phyloP scores from a whole-genome alignment of 2,797 vertebrate species.

The Nyctalus aviator region DNA sequence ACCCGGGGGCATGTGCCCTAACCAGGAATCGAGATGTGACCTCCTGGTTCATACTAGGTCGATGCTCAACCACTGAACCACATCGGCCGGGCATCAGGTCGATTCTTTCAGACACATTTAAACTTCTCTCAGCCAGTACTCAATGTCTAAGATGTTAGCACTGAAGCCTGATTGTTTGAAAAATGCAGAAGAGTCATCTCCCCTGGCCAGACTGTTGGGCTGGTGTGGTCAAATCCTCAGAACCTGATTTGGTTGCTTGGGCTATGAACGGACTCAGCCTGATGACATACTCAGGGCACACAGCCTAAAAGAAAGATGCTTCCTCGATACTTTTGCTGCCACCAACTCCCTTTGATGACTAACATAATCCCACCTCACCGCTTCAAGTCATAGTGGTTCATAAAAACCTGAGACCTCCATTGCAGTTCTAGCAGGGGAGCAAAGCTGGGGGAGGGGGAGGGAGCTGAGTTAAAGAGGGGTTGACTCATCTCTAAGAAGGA shows the following conservation, averaged over 20 bases:
- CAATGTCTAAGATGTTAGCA: not conserved
- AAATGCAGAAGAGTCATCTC: not conserved
- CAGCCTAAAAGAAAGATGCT: not conserved
- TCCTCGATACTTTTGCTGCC: not conserved
- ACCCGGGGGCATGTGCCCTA: too few species aligned
- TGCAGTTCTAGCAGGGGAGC: not conserved
- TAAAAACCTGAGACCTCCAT: not conserved
- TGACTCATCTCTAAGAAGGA: not conserved
- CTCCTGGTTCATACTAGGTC: too few species aligned
- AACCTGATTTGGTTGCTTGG: not conserved
- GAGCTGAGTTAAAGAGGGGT: not conserved
- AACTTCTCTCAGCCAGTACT: not conserved
- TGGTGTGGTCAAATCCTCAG: not conserved
- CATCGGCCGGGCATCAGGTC: not conserved
- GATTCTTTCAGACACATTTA: constrained; percentile 1
- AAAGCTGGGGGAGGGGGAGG: not conserved
- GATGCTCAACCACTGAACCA: too few species aligned
- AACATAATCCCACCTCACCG: not conserved
- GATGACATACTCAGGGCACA: not conserved
- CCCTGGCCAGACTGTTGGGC: not conserved
- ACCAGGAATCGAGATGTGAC: too few species aligned
- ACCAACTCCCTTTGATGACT: not conserved
- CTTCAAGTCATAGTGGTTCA: not conserved
- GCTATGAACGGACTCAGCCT: not conserved
- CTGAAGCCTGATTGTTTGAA: not conserved